Conservation (phyloP, 2,113 vertebrate genomes). For the Axis porcinus region DNA sequence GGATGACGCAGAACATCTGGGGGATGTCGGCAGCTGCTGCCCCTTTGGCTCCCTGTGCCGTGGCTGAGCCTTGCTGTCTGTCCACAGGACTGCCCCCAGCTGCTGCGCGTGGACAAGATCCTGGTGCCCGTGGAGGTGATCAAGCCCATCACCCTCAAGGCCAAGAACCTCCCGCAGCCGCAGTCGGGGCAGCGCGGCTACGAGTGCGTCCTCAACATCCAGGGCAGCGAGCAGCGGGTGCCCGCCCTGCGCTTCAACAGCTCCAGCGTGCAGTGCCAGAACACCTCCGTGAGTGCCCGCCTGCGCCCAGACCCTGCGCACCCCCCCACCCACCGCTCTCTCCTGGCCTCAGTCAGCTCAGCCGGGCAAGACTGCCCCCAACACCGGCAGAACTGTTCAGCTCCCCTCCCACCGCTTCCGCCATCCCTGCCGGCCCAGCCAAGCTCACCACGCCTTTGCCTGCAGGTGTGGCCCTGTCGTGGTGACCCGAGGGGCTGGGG, state of each 20-base stretch:
- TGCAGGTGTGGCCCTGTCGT: not conserved
- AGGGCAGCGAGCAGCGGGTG: slow-evolving; percentile 92
- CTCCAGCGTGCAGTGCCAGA: slow-evolving; percentile 98
- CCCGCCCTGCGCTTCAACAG: slow-evolving; percentile 97
- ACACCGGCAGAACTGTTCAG: not conserved
- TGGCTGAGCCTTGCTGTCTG: not conserved
- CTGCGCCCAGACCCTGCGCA: rapidly evolving
- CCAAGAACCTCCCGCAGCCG: slow-evolving; percentile 96
- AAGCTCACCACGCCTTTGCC: not conserved
- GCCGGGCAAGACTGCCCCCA: not conserved
- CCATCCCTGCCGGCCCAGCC: no score
- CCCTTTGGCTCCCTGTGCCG: not conserved
- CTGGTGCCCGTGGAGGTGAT: slow-evolving; percentile 96
- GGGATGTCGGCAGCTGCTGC: not conserved
- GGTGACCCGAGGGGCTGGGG: not conserved
- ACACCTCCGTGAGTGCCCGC: slow-evolving; percentile 92
- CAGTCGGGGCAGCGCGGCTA: slow-evolving; percentile 98
- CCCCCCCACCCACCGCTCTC: rapidly evolving
- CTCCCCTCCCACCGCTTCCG: not conserved
- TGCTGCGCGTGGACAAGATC: slow-evolving; percentile 92
- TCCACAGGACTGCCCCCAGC: slow-evolving; percentile 93
- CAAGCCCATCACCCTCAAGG: slow-evolving; percentile 95
- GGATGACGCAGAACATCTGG: not conserved
- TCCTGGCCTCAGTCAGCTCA: not conserved
- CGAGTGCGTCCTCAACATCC: slow-evolving; percentile 94